These are phyloP conservation scores for Clinocottus analis DNA, from an alignment of 2,113 vertebrate species.

Conservation along the genomic window DNA sequence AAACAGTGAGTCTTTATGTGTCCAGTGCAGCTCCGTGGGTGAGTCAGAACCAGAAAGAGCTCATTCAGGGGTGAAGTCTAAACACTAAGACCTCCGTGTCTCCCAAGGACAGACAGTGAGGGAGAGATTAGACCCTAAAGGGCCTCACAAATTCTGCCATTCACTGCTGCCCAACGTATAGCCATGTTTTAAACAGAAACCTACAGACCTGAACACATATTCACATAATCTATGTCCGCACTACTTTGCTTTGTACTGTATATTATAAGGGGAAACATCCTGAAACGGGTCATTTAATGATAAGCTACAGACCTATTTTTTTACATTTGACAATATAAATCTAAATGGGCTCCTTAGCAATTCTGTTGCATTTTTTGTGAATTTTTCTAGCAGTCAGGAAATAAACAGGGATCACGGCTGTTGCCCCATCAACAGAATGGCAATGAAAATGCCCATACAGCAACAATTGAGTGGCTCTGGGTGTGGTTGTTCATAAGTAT, in stretches of 20 bases:
- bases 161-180: conserved; percentile 1
- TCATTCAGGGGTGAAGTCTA: conserved; percentile 71
- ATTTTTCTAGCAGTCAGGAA: not conserved
- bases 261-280: not conserved
- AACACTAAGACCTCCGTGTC: conserved; percentile 70
- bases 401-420: not conserved
- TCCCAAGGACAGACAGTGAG: conserved; percentile 37
- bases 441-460: not conserved
- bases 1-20: conserved; percentile 76
- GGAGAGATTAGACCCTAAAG: conserved; percentile 41
- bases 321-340: not conserved
- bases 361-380: not conserved
- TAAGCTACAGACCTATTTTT: not conserved
- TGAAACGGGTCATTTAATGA: conserved; percentile 30
- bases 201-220: conserved; percentile 7
- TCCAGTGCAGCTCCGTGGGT: conserved; percentile 52
- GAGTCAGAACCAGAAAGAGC: conserved; percentile 75
- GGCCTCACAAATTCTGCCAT: conserved; percentile 31
- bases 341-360: not conserved
- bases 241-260: not conserved
- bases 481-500: conserved; percentile 71
- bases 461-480: conserved; percentile 55
- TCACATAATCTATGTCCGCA: conserved; percentile 13
- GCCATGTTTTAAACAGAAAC: conserved; percentile 5
- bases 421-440: not conserved